Evolutionary conservation across 2,888 invertebrate species (phyloP).

Genomic region (Silvanus unidentatus): DNA sequence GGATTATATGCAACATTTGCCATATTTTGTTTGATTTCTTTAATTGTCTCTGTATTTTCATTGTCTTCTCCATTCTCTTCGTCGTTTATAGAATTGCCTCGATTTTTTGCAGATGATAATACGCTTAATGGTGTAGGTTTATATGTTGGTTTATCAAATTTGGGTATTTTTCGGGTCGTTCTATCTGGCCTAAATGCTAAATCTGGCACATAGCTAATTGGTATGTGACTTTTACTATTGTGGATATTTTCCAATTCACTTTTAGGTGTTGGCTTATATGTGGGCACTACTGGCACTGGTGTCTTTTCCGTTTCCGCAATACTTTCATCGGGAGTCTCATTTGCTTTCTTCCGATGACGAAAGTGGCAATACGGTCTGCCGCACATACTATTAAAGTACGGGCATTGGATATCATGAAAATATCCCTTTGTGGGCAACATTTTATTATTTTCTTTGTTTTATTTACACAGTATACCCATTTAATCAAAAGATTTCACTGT

Average conservation of each 20-base stretch:
- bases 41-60: conserved; percentile 22
- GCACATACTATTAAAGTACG: conserved; percentile 77
- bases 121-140: conserved; percentile 44
- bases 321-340: conserved; percentile 49
- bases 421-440: conserved; percentile 90
- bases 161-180: conserved; percentile 30
- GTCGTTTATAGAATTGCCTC: conserved; percentile 14
- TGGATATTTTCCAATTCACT: conserved; percentile 45
- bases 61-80: conserved; percentile 22
- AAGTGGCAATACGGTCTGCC: conserved; percentile 90
- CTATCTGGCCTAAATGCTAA: conserved; percentile 49
- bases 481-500: not conserved
- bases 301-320: conserved; percentile 45
- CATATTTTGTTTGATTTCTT: conserved; percentile 31
- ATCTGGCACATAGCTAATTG: conserved; percentile 50
- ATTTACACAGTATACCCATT: not conserved
- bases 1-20: conserved; percentile 34
- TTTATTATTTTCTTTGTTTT: conserved; percentile 33
- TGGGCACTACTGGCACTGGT: conserved; percentile 40
- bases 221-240: conserved; percentile 43
- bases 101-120: conserved; percentile 33
- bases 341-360: conserved; percentile 67
- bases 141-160: conserved; percentile 38
- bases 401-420: conserved; percentile 80
- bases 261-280: conserved; percentile 47